Percentiles rank a stretch among this genome's conserved stretches.
phyloP scores from a whole-genome alignment of 2,888 invertebrate species.

The Melitaea athalia region DNA sequence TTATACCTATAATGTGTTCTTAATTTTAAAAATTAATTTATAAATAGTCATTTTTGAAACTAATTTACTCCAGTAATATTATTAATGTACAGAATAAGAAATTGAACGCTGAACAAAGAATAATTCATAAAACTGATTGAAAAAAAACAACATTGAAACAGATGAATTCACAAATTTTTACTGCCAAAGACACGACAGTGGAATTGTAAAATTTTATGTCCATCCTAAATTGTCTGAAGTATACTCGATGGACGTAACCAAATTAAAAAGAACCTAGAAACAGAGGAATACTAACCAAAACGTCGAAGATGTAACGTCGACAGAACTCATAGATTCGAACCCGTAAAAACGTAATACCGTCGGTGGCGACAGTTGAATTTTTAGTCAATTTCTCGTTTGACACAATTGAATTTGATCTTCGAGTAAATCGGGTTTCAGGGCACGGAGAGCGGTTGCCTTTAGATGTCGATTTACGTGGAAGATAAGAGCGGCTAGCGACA shows the following conservation, averaged over 20 bases:
- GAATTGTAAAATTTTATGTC: slow-evolving; percentile 10
- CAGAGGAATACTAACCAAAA: slow-evolving; percentile 14
- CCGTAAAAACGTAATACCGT: slow-evolving; percentile 50
- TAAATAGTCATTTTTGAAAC: no score
- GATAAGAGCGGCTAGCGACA: slow-evolving; percentile 46
- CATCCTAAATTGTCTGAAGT: slow-evolving; percentile 1
- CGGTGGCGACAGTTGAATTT: slow-evolving; percentile 64
- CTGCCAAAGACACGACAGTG: not conserved
- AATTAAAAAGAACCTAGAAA: slow-evolving; percentile 5
- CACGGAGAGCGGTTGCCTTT: slow-evolving; percentile 66
- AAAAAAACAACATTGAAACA: not conserved
- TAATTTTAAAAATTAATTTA: no score
- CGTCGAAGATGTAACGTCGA: slow-evolving; percentile 12
- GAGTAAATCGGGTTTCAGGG: slow-evolving; percentile 73
- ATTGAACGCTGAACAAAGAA: not conserved
- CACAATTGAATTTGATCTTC: slow-evolving; percentile 77
- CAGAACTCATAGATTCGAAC: slow-evolving; percentile 42
- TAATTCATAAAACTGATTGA: not conserved
- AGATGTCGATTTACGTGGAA: slow-evolving; percentile 46
- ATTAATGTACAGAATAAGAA: not conserved
- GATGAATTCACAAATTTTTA: not conserved
- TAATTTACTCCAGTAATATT: not conserved
- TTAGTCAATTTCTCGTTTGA: slow-evolving; percentile 75
- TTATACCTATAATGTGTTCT: no score
- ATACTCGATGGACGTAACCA: slow-evolving; percentile 8